These are phyloP conservation scores for Tetraodon nigroviridis DNA, from an alignment of 2,113 vertebrate genomes.

Conservation along the genomic window DNA sequence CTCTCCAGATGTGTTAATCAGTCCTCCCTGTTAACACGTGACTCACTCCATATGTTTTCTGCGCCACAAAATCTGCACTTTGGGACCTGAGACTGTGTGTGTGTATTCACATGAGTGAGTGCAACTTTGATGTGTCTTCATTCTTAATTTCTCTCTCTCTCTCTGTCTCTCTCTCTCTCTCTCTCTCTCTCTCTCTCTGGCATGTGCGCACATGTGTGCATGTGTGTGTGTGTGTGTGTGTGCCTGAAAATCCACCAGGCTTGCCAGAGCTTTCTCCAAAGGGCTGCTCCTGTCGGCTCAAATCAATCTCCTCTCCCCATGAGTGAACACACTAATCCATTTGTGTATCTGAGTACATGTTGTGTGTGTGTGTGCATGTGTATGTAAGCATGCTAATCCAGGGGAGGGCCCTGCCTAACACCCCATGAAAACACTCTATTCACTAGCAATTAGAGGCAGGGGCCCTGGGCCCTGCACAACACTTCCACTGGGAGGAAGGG, in stretches of 20 bases:
- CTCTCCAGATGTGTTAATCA: conserved; percentile 97
- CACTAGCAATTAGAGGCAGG: conserved; percentile 87
- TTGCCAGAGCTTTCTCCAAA: conserved; percentile 73
- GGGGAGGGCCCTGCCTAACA: conserved; percentile 80
- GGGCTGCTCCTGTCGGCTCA: conserved; percentile 85
- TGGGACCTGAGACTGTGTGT: conserved; percentile 50
- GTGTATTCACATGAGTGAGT: conserved; percentile 39
- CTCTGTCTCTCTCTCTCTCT: neutral
- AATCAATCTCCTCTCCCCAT: conserved; percentile 92
- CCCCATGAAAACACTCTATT: conserved; percentile 91
- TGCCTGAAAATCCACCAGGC: conserved; percentile 66
- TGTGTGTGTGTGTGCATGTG: conserved; percentile 60
- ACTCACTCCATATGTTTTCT: conserved; percentile 94
- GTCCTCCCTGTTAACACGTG: conserved; percentile 87
- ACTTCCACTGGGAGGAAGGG: conserved; percentile 65
- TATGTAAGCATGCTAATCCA: conserved; percentile 79
- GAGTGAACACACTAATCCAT: conserved; percentile 89
- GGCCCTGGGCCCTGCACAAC: conserved; percentile 68
- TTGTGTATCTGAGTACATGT: conserved; percentile 70
- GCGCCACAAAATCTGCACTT: conserved; percentile 71
- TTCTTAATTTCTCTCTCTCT: conserved; percentile 8
- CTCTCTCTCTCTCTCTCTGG: conserved; percentile 4
- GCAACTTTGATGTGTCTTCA: conserved; percentile 59
- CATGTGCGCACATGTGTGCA: conserved; percentile 10
- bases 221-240: conserved; percentile 21